Base-by-base conservation (phyloP, 1,140 invertebrate species). In the Euwallacea similis region DNA sequence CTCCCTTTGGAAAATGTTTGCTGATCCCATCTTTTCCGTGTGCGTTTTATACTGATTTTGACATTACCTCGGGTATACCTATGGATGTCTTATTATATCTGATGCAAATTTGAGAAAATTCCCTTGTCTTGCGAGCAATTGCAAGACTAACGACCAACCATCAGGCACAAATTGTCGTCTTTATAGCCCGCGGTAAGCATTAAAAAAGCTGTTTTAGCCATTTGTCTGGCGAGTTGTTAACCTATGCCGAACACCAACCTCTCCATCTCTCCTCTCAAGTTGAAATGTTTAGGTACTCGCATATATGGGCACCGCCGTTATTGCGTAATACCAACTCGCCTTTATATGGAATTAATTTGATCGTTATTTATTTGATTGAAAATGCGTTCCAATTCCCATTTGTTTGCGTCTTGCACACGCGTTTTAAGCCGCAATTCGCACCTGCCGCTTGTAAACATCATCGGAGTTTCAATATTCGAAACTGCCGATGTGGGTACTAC, bases 311-410 rank as follows among this genome's bases (percentile, higher is more conserved):
- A 61, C 67, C 21, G 56, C 54, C 56, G 50, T 42, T 46, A 62
- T 71, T 71, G 61, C 62, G 62, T 63, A 71, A 71, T 50, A 9
- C 4, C 13, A 66, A 8, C 13, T 44, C 47, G 10, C 41, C 58
- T 69, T 50, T 69, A 62, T 69, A 69, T 62, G 67, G 67, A 54
- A 13, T 69, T 69, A 69, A 69, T 62, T 62, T 59, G 59, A 61
- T 69, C 61, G 44, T 46, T 69, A 69, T 69, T 62, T 69, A 69
- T 69, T 69, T 69, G 67, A 69, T 62, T 69, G 13, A 61, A 66
- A 62, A 61, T 62, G 59, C 59, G 67, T 62, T 61, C 67, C 59
- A 69, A 69, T 69, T 69, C 59, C 65, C n/a, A 59, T 44, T 60
- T 13, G 66, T 44, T 68, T 33, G 15, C 21, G 21, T 33, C 21